Conservation (phyloP, 2,797 vertebrate genomes). For the Sternarchorhynchus goeldii region DNA sequence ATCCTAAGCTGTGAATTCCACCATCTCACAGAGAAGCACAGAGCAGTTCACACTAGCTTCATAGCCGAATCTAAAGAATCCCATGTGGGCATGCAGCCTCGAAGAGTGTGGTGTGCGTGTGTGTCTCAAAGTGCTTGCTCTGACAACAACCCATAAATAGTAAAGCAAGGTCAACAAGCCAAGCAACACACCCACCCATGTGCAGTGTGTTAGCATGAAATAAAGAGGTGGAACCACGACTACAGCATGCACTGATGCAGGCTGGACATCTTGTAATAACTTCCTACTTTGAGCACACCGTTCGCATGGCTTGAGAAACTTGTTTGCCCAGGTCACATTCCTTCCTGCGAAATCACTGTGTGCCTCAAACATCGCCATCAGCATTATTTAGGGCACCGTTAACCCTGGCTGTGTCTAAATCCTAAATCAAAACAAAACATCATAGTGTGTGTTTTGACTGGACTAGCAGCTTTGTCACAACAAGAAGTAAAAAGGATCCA, state of each 20-base stretch:
- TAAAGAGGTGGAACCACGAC: constrained; percentile 8
- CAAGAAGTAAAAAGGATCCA: constrained; percentile 14
- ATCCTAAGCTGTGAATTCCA: constrained; percentile 47
- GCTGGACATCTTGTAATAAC: background rate
- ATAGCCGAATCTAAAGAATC: constrained; percentile 41
- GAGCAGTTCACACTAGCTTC: constrained; percentile 48
- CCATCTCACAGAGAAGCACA: constrained; percentile 26
- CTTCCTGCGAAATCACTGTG: constrained; percentile 2
- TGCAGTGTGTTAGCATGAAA: background rate
- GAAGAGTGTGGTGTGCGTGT: background rate
- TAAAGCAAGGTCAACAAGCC: constrained; percentile 41
- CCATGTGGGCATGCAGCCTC: background rate
- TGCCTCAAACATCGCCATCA: background rate
- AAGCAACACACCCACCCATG: background rate
- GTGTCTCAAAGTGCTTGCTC: constrained; percentile 22
- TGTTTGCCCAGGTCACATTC: constrained; percentile 26
- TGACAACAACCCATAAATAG: constrained; percentile 48
- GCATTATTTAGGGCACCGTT: too few relatives aligned
- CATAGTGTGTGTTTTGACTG: background rate
- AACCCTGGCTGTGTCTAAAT: background rate
- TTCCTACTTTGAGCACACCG: too few relatives aligned
- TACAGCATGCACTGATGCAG: background rate
- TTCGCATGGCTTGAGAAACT: background rate
- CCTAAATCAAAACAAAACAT: background rate
- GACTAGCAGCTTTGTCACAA: constrained; percentile 14